These are phyloP conservation scores for Catotricha subobsoleta DNA, from an alignment of 2,888 invertebrate genomes.

Conservation along the genomic window DNA sequence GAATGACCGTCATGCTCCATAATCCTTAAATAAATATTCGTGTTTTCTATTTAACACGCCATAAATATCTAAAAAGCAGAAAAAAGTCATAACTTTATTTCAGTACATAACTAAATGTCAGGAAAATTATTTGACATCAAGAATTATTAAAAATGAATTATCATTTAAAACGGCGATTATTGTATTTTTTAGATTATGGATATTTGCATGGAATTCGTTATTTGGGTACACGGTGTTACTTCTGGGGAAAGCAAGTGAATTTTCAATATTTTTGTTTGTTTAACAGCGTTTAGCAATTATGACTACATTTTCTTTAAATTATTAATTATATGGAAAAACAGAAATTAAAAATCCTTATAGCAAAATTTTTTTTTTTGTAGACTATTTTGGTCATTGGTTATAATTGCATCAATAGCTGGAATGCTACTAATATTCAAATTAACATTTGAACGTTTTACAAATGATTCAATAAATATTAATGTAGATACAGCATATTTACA, in stretches of 20 bases:
- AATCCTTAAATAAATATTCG: too few species aligned
- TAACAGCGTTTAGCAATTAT: too few species aligned
- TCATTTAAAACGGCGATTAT: conserved; percentile 6
- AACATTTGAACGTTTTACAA: conserved; percentile 6
- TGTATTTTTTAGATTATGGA: conserved; percentile 10
- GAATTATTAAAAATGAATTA: conserved; percentile 1
- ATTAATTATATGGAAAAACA: conserved; percentile 1
- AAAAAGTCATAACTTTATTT: too few species aligned
- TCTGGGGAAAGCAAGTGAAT: conserved; percentile 9
- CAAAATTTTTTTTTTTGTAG: conserved; percentile 1
- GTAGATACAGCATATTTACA: conserved; percentile 10
- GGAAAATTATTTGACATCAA: too few species aligned
- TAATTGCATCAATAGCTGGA: conserved; percentile 5
- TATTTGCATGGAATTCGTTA: conserved; percentile 10
- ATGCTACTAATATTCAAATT: conserved; percentile 8
- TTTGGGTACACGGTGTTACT: conserved; percentile 8
- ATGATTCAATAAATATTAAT: conserved; percentile 9
- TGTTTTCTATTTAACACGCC: too few species aligned
- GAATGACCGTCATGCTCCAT: too few species aligned
- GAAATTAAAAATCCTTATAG: not conserved
- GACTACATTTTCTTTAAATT: too few species aligned
- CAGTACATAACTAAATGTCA: too few species aligned
- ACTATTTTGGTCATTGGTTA: conserved; percentile 9
- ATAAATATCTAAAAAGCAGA: too few species aligned
- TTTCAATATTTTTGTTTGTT: too few species aligned